Base-by-base conservation (phyloP, 2,888 invertebrate genomes). In the Elegia similella region DNA sequence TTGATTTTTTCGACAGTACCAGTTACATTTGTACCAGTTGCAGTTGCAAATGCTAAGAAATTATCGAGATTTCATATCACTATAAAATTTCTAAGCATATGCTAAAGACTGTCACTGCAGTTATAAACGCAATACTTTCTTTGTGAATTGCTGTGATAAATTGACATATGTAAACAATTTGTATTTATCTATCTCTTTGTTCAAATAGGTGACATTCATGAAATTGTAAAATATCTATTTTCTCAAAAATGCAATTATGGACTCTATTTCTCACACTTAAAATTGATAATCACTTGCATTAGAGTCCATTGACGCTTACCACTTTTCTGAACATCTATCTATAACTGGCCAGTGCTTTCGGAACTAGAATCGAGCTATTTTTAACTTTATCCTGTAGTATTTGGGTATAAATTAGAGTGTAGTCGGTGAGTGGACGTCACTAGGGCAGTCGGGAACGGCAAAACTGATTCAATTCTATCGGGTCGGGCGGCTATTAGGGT, bases 391-490 rank as follows among this genome's bases (percentile, higher is more conserved):
- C 7, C 2, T 12, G 12, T 50, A 12, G 16, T 10, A 2, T 15
- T 38, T 38, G 34, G 34, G 50, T 50, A 6, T 8, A 50, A 50
- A 50, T 5, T 50, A 17, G 34, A 16, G 12, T 34, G n/a, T 5
- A 34, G 12, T 50, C 16, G 16, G 12, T 48, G 32, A 32, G 48
- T 38, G 50, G 34, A 34, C 34, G 34, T 34, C 17, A 50, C 32
- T 32, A 15, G 30, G 23, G 30, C 13, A 48, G 48, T 32, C 8
- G 17, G 13, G 34, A 50, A 17, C 13, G 16, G 16, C 34, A 38
- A 50, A 50, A 30, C 61, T 67, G 66, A 71, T 71, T 69, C 63
- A 61, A 70, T 69, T 69, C 62, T 60, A 60, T 60, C 63, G 65
- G 69, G 64, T 69, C 69, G 66, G 60, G 62, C 55, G 57, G 64